Conservation (phyloP, 1,140 invertebrate genomes). For the Lordiphosa collinella region DNA sequence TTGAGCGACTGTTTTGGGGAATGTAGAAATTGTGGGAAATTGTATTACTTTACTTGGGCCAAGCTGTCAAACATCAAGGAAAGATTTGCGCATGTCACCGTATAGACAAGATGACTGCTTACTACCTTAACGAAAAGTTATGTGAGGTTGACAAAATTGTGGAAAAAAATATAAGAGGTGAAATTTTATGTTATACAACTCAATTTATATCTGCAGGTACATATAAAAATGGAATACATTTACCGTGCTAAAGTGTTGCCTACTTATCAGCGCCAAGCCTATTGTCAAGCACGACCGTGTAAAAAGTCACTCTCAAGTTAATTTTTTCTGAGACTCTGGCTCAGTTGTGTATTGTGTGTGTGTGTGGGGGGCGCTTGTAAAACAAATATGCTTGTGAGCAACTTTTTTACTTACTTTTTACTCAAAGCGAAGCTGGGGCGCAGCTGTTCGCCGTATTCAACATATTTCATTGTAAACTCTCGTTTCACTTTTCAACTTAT, state of each 20-base stretch:
- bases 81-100: slow-evolving; percentile 50
- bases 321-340: slow-evolving; percentile 38
- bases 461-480: slow-evolving; percentile 36
- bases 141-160: slow-evolving; percentile 16
- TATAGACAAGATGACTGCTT: slow-evolving; percentile 24
- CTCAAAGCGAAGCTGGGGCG: no score
- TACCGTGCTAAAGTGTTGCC: slow-evolving; percentile 41
- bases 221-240: neutral
- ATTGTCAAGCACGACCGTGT: slow-evolving; percentile 33
- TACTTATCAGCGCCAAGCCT: slow-evolving; percentile 39
- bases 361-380: slow-evolving; percentile 3
- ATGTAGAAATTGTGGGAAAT: slow-evolving; percentile 18
- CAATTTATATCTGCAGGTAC: neutral
- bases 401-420: no score
- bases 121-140: slow-evolving; percentile 37
- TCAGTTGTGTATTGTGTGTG: neutral
- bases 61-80: slow-evolving; percentile 38
- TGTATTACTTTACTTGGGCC: slow-evolving; percentile 34
- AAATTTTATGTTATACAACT: no score
- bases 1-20: slow-evolving; percentile 28
- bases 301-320: slow-evolving; percentile 64
- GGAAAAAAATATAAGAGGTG: neutral
- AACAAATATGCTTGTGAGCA: no score
- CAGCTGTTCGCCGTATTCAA: slow-evolving; percentile 8
- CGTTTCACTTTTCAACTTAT: slow-evolving; percentile 32